These are phyloP conservation scores for Zaprionus capensis DNA, from an alignment of 1,140 invertebrate genomes.

Conservation along the genomic window DNA sequence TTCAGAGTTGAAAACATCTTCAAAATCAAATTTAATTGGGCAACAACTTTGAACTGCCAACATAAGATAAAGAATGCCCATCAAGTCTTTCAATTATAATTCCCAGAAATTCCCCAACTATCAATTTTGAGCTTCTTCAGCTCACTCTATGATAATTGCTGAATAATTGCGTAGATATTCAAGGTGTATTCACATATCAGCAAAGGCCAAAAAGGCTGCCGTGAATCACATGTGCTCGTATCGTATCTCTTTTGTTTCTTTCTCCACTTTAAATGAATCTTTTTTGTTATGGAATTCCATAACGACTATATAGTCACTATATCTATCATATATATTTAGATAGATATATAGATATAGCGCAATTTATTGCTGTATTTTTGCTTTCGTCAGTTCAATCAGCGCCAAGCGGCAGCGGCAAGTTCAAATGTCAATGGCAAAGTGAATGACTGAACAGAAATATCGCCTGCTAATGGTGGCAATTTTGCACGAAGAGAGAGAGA, in stretches of 20 bases:
- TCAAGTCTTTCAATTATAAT: neutral
- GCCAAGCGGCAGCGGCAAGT: constrained; percentile 49
- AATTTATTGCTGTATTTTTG: constrained; percentile 21
- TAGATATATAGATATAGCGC: too few species aligned
- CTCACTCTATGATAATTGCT: neutral
- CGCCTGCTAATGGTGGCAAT: constrained; percentile 66
- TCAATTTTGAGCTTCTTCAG: neutral
- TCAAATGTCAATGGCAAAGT: constrained; percentile 82
- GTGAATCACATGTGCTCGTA: neutral
- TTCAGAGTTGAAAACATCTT: neutral
- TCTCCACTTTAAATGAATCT: neutral
- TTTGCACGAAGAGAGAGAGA: constrained; percentile 37
- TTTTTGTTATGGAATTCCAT: constrained; percentile 2
- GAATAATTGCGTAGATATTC: constrained; percentile 1
- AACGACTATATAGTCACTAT: neutral
- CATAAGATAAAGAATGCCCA: neutral
- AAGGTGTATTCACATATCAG: neutral
- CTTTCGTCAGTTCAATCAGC: constrained; percentile 60
- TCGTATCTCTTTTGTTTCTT: neutral
- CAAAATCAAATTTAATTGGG: neutral
- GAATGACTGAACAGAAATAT: constrained; percentile 55
- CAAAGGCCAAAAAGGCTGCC: neutral
- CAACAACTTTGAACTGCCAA: neutral
- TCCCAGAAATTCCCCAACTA: neutral
- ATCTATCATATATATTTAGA: neutral